Base-by-base conservation (phyloP, 2,888 invertebrate species). In the Clostera curtula region DNA sequence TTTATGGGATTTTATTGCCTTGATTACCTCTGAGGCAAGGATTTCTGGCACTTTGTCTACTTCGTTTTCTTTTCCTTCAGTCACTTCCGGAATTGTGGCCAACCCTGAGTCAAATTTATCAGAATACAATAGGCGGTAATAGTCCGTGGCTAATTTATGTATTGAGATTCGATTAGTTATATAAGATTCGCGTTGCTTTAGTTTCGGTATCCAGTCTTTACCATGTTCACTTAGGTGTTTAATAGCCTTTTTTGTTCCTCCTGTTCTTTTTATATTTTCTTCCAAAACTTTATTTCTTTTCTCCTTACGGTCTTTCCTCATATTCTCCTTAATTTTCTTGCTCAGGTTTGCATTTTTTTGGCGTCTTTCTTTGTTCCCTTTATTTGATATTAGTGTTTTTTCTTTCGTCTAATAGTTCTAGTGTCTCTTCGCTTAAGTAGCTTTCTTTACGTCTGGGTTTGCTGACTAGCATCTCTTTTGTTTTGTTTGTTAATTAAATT, bases 31-130 rank as follows among this genome's bases (percentile, higher is more conserved):
- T n/a, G n/a, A n/a, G n/a, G n/a, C n/a, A n/a, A n/a, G n/a, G 8
- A 27, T 31, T 24, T 31, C 24, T 18, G 19, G 19, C 19, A 18
- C 25, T 18, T 25, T 12, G 19, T 25, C 18, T 25, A 12, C 18
- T 18, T 18, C 19, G 19, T 18, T 25, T 25, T 25, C 25, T 25
- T 25, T 25, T 15, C 16, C 24, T 24, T 24, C 24, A n/a, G n/a
- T n/a, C n/a, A n/a, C n/a, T n/a, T n/a, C n/a, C n/a, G n/a, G n/a
- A n/a, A n/a, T n/a, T n/a, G 24, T 24, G 29, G 25, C 21, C 16
- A 29, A 16, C 12, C 20, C 21, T 25, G 29, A 19, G 12, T 21
- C 29, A 12, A 29, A 29, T 6, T 19, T 4, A 10, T 12, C 6
- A 12, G 7, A n/a, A n/a, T 9, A n/a, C n/a, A n/a, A n/a, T n/a